Base-by-base conservation (phyloP, 2,797 vertebrate species). In the Lacerta agilis region DNA sequence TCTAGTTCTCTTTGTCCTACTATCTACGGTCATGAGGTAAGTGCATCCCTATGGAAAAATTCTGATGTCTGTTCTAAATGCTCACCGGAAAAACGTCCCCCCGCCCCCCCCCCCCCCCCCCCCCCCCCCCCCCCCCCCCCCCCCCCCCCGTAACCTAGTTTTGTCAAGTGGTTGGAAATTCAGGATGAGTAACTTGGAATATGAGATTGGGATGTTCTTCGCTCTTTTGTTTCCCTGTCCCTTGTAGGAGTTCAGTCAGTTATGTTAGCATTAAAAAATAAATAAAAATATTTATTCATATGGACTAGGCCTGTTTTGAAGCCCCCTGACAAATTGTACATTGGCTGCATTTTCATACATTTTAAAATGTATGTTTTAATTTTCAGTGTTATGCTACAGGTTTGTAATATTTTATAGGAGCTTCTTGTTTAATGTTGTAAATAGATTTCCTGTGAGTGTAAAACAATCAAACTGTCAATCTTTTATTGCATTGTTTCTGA, bases 11-110 rank as follows among this genome's bases (percentile, higher is more conserved):
- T 99, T 90, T 99, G 99, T 96, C 99, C 99, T 89, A 97, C 97
- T 83, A 99, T 99, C 95, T 99, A 99, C 77, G 99, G 99, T 86
- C 99, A 99, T 77, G 97, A 98, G 97, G 99, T 99, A 96, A 97
- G 97, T 92, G 27, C 43, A 20, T 82, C 86, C 86, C 33, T 79
- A 77, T 88, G 79, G 79, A 92, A n/a, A 66, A 29, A 83, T 27
- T 78, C n/a, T n/a, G 4, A 33, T 2, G 25, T 17, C 38, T 75
- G n/a, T 79, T 45, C 27, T 58, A 88, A 83, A 72, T 71, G 10
- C 33, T 61, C 43, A 33, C 49, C 33, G 29, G 71, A 76, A 66
- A 66, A 66, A 49, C 1, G 11, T 15, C 45, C 45, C n/a, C n/a
- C n/a, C n/a, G n/a, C n/a, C n/a, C n/a, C n/a, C n/a, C n/a, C n/a